Evolutionary conservation across 2,888 invertebrate genomes (phyloP), one percentile per base, ranked within the genome.

Genomic region (Notocelia uddmanniana): DNA sequence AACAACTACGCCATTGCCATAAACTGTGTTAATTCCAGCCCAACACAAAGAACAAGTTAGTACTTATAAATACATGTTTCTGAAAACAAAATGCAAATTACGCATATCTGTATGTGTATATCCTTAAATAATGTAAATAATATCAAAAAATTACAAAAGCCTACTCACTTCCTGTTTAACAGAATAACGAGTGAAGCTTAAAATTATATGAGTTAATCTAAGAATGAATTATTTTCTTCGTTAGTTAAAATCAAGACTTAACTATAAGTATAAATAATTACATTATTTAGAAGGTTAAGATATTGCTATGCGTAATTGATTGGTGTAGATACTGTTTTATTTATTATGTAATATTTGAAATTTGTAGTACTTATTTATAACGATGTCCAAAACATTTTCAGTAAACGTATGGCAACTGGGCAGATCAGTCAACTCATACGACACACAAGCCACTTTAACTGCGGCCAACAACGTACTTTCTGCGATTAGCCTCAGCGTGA

Each of bases 331-430:
- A n/a, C n/a, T n/a, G n/a, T n/a, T n/a, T n/a, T n/a, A n/a, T n/a
- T n/a, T n/a, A n/a, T n/a, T n/a, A n/a, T n/a, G n/a, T n/a, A n/a
- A n/a, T n/a, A n/a, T n/a, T n/a, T n/a, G n/a, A n/a, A n/a, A n/a
- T n/a, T n/a, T n/a, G n/a, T n/a, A n/a, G n/a, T n/a, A n/a, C n/a
- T n/a, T n/a, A n/a, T n/a, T n/a, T n/a, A n/a, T 26, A 26, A 26
- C 5, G 5, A 26, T 26, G 26, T 26, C 5, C 26, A 26, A 26
- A 26, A 26, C 26, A 21, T 54, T 64, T 71, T n/a, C 55, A 72
- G 72, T 72, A 52, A 68, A 57, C 62, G 48, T 72, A n/a, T 72
- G 72, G 72, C 67, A 62, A 21, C 45, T 72, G 55, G 72, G 72
- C 15, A 68, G 72, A 57, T 15, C 55, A 15, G 23, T 37, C 11